These are phyloP conservation scores for Andrena haemorrhoa DNA, from an alignment of 2,888 invertebrate species.

Conservation along the genomic window DNA sequence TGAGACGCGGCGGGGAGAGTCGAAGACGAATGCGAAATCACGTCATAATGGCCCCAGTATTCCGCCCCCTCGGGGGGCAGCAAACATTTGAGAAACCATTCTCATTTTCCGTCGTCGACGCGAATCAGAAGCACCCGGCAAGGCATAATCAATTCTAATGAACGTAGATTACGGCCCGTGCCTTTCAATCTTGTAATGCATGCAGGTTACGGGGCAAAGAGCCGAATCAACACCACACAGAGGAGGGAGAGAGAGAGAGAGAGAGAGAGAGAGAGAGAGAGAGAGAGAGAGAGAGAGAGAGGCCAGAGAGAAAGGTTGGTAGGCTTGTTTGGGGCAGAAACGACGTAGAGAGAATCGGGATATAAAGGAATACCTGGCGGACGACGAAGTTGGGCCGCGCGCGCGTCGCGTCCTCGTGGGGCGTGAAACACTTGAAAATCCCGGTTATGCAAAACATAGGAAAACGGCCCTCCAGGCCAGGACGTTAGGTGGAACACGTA, in stretches of 20 bases:
- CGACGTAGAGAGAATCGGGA: slow-evolving; percentile 23
- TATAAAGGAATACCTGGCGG: slow-evolving; percentile 53
- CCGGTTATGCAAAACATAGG: slow-evolving; percentile 77
- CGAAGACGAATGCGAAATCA: too few relatives aligned
- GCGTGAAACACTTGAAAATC: slow-evolving; percentile 78
- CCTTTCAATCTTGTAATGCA: neutral
- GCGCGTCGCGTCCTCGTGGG: slow-evolving; percentile 60
- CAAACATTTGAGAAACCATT: neutral
- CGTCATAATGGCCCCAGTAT: neutral
- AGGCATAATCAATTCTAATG: neutral
- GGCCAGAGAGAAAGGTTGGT: slow-evolving; percentile 27
- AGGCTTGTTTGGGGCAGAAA: slow-evolving; percentile 24
- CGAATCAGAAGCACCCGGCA: neutral
- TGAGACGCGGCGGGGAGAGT: too few relatives aligned
- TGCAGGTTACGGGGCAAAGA: slow-evolving; percentile 4
- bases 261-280: neutral
- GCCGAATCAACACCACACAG: neutral
- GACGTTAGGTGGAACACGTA: slow-evolving; percentile 80
- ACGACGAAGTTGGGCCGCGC: slow-evolving; percentile 22
- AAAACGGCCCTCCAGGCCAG: slow-evolving; percentile 75
- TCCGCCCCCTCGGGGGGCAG: neutral
- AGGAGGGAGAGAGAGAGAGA: neutral
- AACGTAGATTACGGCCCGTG: neutral
- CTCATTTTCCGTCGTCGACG: neutral
- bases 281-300: neutral